Percentiles rank a stretch among this genome's conserved stretches.
Conservation (phyloP, 1,140 invertebrate species). For the Formica selysi region DNA sequence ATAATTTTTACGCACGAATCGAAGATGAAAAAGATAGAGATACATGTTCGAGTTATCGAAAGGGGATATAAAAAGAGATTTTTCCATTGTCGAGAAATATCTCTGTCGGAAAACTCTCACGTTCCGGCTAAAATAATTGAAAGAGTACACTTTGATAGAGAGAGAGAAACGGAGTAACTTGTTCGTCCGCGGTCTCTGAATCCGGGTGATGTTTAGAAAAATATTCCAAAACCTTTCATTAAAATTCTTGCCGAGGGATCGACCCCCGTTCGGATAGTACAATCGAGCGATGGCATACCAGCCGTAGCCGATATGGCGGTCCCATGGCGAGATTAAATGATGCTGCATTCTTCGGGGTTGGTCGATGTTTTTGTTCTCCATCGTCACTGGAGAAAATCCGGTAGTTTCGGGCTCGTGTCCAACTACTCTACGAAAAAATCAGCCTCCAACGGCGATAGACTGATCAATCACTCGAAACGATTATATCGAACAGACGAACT, state of each 20-base stretch:
- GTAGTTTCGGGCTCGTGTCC: constrained; percentile 18
- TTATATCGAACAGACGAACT: not conserved
- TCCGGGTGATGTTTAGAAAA: constrained; percentile 39
- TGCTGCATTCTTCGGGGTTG: constrained; percentile 29
- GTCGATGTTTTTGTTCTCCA: constrained; percentile 22
- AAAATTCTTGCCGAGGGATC: constrained; percentile 49
- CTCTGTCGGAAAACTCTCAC: not conserved
- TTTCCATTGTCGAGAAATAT: not conserved
- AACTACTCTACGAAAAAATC: constrained; percentile 15
- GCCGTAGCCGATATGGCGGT: not conserved
- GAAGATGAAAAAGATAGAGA: not conserved
- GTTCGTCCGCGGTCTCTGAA: not conserved
- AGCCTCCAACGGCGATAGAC: not conserved
- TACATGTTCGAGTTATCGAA: not conserved
- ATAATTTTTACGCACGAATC: not conserved
- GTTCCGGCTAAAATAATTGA: constrained; percentile 32
- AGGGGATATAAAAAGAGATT: not conserved
- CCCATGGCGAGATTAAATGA: constrained; percentile 49
- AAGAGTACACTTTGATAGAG: constrained; percentile 29
- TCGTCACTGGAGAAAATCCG: constrained; percentile 26
- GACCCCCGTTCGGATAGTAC: not conserved
- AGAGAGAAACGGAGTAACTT: not conserved
- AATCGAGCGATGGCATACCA: constrained; percentile 50
- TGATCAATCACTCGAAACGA: constrained; percentile 22
- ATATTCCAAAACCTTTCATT: constrained; percentile 59